phyloP scores from a whole-genome alignment of 2,113 vertebrate genomes.

The Clinocottus analis region DNA sequence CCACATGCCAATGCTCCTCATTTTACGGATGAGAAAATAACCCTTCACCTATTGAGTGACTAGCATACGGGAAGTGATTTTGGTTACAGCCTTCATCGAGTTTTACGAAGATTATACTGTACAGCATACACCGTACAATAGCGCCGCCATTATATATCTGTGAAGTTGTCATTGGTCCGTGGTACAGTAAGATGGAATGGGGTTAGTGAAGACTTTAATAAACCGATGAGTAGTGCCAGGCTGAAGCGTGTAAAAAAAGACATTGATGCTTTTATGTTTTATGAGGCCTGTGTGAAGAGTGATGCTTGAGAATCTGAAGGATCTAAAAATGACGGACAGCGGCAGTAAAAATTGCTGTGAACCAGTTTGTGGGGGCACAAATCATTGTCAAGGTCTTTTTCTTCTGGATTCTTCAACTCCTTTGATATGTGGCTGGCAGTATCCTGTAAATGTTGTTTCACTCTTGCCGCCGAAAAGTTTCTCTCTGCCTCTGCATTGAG shows the following conservation, averaged over 20 bases:
- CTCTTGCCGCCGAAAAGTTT: slow-evolving; percentile 20
- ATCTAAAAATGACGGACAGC: slow-evolving; percentile 72
- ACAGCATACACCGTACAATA: neutral
- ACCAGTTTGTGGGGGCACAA: slow-evolving; percentile 59
- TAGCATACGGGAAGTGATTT: neutral
- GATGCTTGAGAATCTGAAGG: slow-evolving; percentile 50
- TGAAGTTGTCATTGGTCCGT: slow-evolving; percentile 29
- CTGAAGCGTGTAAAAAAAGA: slow-evolving; percentile 41
- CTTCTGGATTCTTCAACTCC: slow-evolving; percentile 43
- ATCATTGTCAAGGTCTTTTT: slow-evolving; percentile 56
- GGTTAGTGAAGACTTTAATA: slow-evolving; percentile 62
- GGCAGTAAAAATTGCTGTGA: slow-evolving; percentile 61
- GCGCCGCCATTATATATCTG: neutral
- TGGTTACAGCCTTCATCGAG: neutral
- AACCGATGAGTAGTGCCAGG: slow-evolving; percentile 59
- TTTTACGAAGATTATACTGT: neutral
- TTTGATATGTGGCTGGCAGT: slow-evolving; percentile 49
- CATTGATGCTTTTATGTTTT: slow-evolving; percentile 72
- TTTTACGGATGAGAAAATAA: neutral
- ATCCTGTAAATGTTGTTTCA: slow-evolving; percentile 19
- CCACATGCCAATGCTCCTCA: neutral
- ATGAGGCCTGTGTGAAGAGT: slow-evolving; percentile 63
- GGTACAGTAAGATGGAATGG: slow-evolving; percentile 14
- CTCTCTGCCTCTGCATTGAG: neutral
- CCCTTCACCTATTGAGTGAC: neutral